These are phyloP conservation scores for Australoheros facetus DNA, from an alignment of 2,797 vertebrate genomes.

Conservation along the genomic window DNA sequence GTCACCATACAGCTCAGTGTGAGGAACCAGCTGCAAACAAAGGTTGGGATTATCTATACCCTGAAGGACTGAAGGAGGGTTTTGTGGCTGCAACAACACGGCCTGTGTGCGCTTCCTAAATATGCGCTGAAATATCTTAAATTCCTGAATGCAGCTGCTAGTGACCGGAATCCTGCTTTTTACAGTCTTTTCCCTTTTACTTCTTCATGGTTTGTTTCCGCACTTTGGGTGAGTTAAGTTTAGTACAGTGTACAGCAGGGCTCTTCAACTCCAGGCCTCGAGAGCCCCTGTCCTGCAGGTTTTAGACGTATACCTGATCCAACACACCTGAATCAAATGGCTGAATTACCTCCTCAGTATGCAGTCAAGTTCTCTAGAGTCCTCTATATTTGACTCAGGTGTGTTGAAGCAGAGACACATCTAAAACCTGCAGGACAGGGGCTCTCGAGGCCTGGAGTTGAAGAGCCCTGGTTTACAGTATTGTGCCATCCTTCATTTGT, in stretches of 20 bases:
- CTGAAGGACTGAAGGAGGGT: neutral
- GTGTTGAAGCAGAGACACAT: too few relatives aligned
- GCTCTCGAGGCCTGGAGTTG: too few relatives aligned
- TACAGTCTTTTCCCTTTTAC: neutral
- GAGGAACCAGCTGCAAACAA: neutral
- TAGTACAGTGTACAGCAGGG: too few relatives aligned
- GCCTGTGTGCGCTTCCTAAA: slow-evolving; percentile 13
- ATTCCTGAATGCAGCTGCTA: slow-evolving; percentile 33
- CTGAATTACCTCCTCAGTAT: too few relatives aligned
- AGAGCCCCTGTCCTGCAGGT: too few relatives aligned
- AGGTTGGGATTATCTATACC: neutral
- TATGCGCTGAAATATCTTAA: neutral
- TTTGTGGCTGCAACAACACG: neutral
- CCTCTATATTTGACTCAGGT: too few relatives aligned
- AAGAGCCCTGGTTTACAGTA: neutral
- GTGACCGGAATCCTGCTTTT: neutral
- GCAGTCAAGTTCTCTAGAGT: too few relatives aligned
- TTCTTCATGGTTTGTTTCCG: neutral
- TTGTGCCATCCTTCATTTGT: neutral
- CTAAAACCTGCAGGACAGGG: too few relatives aligned
- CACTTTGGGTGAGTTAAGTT: neutral
- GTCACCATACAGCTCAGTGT: neutral
- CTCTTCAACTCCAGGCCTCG: too few relatives aligned
- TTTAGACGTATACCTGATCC: too few relatives aligned
- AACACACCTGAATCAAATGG: too few relatives aligned